Base-by-base conservation (phyloP, 2,888 invertebrate genomes). In the Salticus scenicus region DNA sequence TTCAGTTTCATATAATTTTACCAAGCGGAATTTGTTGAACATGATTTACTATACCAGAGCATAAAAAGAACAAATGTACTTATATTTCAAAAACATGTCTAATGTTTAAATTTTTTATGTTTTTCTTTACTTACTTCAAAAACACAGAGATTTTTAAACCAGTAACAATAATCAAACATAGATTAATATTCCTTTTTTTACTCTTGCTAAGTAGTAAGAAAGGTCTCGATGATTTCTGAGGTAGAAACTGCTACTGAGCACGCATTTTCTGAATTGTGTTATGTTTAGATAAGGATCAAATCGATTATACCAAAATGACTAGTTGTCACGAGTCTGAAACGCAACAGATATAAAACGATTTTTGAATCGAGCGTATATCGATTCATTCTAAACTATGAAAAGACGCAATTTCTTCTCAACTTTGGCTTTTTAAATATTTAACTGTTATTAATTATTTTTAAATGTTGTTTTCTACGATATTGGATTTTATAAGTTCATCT, bases 231-330 rank as follows among this genome's bases (percentile, higher is more conserved):
- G 5, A 24, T 24, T 4, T 1, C 57, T 1, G 1, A 20, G 24
- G 24, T 24, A 24, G 17, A 24, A 24, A 12, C 8, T 20, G 7
- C n/a, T n/a, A n/a, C 24, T 1, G 1, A 24, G 24, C 57, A 57
- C 24, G 2, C 24, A 57, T 57, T 57, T 57, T 24, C 20, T 20
- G 24, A 57, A 57, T 57, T 57, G 57, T 57, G 57, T 57, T 57
- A 57, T 57, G 57, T 57, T 57, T 57, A 24, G 57, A 57, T 57
- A 57, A 57, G 12, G 57, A 57, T 57, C 57, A 57, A 57, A 57
- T 57, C 57, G 57, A 57, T 57, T 57, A 24, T 57, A 5, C 57
- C 12, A 17, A 57, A 57, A 57, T 24, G 57, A 24, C 57, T 57
- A 57, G 57, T 57, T 57, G 57, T 57, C 57, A 57, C 57, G 57